These are phyloP conservation scores for Anisognathus igniventris DNA, from an alignment of 2,797 vertebrate species.

Conservation along the genomic window DNA sequence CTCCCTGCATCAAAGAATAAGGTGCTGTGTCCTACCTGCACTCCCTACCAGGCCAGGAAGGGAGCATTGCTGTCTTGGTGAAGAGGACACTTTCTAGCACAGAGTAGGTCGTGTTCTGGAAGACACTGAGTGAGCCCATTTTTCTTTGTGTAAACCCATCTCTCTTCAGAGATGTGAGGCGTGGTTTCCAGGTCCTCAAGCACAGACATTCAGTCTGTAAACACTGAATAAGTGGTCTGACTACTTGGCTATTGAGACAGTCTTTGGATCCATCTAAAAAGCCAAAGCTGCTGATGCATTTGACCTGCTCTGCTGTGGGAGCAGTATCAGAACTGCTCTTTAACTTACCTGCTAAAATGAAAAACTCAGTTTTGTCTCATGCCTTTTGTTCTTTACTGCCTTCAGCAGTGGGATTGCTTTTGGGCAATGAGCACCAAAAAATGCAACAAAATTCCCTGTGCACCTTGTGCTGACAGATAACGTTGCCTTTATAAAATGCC, in stretches of 20 bases:
- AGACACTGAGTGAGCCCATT: background rate
- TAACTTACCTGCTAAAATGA: background rate
- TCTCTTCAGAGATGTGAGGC: background rate
- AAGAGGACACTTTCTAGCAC: background rate
- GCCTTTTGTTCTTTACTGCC: background rate
- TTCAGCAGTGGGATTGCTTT: background rate
- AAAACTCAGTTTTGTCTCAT: background rate
- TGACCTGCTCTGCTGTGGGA: background rate
- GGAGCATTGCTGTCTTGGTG: fast-evolving
- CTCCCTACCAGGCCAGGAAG: background rate
- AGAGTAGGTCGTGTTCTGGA: background rate
- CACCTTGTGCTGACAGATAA: background rate
- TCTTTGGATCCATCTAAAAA: background rate
- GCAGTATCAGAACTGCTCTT: background rate
- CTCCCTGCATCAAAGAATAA: background rate
- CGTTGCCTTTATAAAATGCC: background rate
- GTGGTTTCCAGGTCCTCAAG: background rate
- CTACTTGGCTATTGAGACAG: background rate
- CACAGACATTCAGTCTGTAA: background rate
- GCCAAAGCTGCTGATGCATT: background rate
- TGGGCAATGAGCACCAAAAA: fast-evolving
- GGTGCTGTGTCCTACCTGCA: background rate
- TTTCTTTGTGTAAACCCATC: background rate
- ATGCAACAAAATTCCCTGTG: background rate
- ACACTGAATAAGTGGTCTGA: background rate